Evolutionary conservation across 1,140 invertebrate species (phyloP).

Genomic region (Gonatopus flavifemur): DNA sequence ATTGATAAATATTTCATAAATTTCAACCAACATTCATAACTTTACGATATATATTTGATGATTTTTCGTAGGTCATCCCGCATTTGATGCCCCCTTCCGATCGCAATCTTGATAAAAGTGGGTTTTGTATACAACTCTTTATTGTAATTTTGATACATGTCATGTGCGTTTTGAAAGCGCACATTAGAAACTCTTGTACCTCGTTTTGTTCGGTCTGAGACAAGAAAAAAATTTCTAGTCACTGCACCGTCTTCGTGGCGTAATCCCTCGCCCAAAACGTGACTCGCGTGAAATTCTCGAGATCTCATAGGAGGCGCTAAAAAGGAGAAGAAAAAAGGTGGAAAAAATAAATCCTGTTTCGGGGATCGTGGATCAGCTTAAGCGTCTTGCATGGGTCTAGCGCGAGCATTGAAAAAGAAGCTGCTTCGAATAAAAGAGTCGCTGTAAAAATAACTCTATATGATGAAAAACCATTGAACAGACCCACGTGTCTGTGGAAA

Average conservation of each 20-base stretch:
- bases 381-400: slow-evolving; percentile 31
- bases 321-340: neutral
- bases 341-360: slow-evolving; percentile 34
- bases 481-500: slow-evolving; percentile 27
- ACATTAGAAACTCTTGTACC: too few relatives aligned
- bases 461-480: slow-evolving; percentile 31
- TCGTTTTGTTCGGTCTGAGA: too few relatives aligned
- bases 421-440: slow-evolving; percentile 30
- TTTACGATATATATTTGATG: too few relatives aligned
- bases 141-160: too few relatives aligned
- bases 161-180: too few relatives aligned
- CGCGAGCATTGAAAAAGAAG: slow-evolving; percentile 27
- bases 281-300: slow-evolving; percentile 39
- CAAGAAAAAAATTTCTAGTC: slow-evolving; percentile 34
- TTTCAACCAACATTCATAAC: too few relatives aligned
- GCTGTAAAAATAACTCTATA: slow-evolving; percentile 36
- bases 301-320: slow-evolving; percentile 25
- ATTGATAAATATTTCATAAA: too few relatives aligned
- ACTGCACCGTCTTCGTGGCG: slow-evolving; percentile 15
- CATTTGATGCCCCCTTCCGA: too few relatives aligned
- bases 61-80: too few relatives aligned
- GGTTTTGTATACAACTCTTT: too few relatives aligned
- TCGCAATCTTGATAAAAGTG: too few relatives aligned
- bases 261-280: slow-evolving; percentile 30
- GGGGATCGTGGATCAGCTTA: slow-evolving; percentile 39